Evolutionary conservation across 2,113 vertebrate species (phyloP).

Genomic region (Cygnus atratus): DNA sequence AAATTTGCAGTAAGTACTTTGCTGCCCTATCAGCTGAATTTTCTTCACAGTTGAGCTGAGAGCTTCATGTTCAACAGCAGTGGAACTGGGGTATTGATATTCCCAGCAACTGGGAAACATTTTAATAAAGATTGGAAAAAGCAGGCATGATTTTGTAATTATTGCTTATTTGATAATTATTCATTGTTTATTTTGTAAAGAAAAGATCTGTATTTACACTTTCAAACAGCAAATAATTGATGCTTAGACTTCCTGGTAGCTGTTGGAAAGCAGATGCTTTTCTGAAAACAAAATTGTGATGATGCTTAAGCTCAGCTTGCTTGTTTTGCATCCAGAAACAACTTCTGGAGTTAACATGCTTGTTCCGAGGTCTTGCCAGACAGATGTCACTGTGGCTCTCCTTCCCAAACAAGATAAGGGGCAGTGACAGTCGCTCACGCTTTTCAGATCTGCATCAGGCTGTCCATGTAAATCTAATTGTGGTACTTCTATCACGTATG

Average conservation of each 20-base stretch:
- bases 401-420: not conserved
- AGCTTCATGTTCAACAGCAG: not conserved
- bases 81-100: not conserved
- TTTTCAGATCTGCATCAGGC: not conserved
- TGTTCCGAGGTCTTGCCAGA: not conserved
- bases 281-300: not conserved
- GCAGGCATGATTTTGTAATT: not conserved
- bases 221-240: not conserved
- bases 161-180: not conserved
- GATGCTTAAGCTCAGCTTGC: not conserved
- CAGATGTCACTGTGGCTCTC: not conserved
- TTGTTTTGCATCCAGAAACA: not conserved
- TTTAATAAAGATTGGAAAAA: slow-evolving; percentile 4
- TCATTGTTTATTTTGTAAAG: not conserved
- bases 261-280: slow-evolving; percentile 1
- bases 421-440: not conserved
- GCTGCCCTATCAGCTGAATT: slow-evolving; percentile 5
- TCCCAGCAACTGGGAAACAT: not conserved
- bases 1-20: slow-evolving; percentile 28
- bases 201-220: not conserved
- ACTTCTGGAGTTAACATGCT: not conserved
- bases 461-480: not conserved
- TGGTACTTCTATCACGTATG: not conserved
- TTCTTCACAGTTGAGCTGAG: not conserved
- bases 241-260: not conserved